Evolutionary conservation across 2,888 invertebrate genomes (phyloP), one percentile per base, ranked within the genome.

Genomic region (Protodeltote pygarga): DNA sequence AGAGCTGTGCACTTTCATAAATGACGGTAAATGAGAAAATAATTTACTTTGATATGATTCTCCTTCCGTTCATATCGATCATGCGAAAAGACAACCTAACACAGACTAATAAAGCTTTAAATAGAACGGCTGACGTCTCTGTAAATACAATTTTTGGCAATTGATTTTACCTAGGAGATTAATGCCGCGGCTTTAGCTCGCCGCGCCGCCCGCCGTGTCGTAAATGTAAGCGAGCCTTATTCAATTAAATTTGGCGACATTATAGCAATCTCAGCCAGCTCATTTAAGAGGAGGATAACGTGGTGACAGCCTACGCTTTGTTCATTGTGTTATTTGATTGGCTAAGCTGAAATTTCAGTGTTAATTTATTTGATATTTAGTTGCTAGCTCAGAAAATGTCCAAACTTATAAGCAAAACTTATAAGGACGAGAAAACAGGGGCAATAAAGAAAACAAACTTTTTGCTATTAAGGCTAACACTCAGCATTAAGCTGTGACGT

Each of bases 191-290:
- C 81, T 87, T 89, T 82, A 77, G 70, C 75, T 67, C 74, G 73
- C 71, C 72, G 59, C 55, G 73, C 76, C 79, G 79, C 75, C 76
- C 79, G 79, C 75, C 79, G 78, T 78, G 82, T 84, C 87, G 83
- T 88, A 85, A 91, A 88, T 89, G 87, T 90, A 86, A 89, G 85
- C 90, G 87, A 89, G 77, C 84, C 85, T 88, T 88, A 90, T 91
- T 91, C 87, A 87, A 91, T 92, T 91, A 89, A 90, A 91, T 85
- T 85, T 76, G 79, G 85, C 82, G 84, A 85, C 85, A 87, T 89
- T 87, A 89, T 87, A 87, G 87, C 89, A 84, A 86, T 89, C 85
- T 89, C 83, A 81, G 82, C 75, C 62, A 79, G 78, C 84, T 85
- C 83, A 85, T 89, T 89, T 85, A 79, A 68, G 73, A 75, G 73